phyloP scores from a whole-genome alignment of 2,797 vertebrate species.

The Limosa lapponica region DNA sequence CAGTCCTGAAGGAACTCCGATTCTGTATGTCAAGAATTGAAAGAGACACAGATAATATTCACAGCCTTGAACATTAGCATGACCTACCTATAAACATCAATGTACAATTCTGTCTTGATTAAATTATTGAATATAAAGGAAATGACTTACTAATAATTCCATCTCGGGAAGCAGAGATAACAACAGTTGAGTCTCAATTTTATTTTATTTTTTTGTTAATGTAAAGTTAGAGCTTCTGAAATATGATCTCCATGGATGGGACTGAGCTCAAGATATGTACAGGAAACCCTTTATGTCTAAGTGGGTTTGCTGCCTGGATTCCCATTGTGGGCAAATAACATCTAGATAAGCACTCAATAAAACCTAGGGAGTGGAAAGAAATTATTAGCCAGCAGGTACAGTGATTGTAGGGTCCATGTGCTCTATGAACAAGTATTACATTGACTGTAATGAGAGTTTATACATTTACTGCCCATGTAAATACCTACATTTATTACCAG shows the following conservation, averaged over 20 bases:
- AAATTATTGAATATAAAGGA: background rate
- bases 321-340: background rate
- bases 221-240: background rate
- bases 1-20: background rate
- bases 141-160: background rate
- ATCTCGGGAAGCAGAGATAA: background rate
- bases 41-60: background rate
- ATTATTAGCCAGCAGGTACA: background rate
- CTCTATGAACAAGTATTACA: background rate
- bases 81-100: background rate
- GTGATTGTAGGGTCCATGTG: background rate
- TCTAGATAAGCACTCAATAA: background rate
- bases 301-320: background rate
- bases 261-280: background rate
- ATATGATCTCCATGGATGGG: background rate
- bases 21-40: background rate
- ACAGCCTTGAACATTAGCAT: background rate
- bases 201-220: background rate
- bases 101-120: background rate
- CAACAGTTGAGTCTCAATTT: background rate
- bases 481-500: background rate
- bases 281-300: background rate
- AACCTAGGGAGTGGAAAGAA: background rate
- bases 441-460: background rate
- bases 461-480: background rate